Percentiles rank a stretch among this genome's conserved stretches.
phyloP scores from a whole-genome alignment of 2,797 vertebrate genomes.

The Danio kyathit region DNA sequence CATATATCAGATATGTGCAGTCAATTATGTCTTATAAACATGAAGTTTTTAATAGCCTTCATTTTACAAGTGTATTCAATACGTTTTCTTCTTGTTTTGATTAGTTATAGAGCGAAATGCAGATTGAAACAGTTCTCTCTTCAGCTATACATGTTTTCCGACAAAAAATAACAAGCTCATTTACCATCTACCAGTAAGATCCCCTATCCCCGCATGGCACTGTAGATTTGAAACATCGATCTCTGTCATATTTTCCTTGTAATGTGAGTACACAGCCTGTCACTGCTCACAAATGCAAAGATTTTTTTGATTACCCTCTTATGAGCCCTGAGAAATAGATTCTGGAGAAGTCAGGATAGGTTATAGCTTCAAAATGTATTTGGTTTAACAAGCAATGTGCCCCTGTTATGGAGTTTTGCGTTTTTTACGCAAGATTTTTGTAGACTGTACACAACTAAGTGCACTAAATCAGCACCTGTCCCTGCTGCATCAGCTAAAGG shows the following conservation, averaged over 20 bases:
- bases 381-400: slow-evolving; percentile 2
- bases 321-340: slow-evolving; percentile 61
- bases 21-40: slow-evolving; percentile 62
- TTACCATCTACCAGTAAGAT: slow-evolving; percentile 38
- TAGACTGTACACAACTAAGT: slow-evolving; percentile 6
- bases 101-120: slow-evolving; percentile 59
- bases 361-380: slow-evolving; percentile 15
- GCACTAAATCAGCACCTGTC: slow-evolving; percentile 42
- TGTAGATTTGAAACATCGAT: slow-evolving; percentile 57
- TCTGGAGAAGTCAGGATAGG: slow-evolving; percentile 45
- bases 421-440: background rate
- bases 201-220: slow-evolving; percentile 49
- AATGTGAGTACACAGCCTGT: slow-evolving; percentile 55
- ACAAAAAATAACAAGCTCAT: slow-evolving; percentile 50
- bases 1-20: slow-evolving; percentile 56
- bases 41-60: slow-evolving; percentile 60
- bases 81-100: slow-evolving; percentile 60
- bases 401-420: background rate
- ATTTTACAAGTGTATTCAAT: slow-evolving; percentile 67
- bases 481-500: slow-evolving; percentile 40
- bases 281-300: slow-evolving; percentile 49
- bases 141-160: background rate
- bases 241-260: slow-evolving; percentile 59
- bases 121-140: slow-evolving; percentile 31
- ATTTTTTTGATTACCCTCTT: slow-evolving; percentile 69